phyloP scores from a whole-genome alignment of 1,140 invertebrate genomes.

The Arion vulgaris region DNA sequence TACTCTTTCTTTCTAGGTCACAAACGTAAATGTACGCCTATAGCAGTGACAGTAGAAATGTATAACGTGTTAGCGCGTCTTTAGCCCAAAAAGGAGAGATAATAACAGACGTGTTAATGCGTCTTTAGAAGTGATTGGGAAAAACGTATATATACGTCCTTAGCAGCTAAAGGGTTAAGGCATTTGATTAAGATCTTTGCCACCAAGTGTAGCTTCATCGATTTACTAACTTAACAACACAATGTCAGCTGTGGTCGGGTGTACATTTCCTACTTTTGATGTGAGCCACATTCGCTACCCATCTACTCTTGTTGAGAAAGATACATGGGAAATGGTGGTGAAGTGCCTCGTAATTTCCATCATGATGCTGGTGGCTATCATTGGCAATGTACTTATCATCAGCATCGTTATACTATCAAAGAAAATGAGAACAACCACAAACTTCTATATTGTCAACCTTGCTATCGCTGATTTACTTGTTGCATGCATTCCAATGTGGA shows the following conservation, averaged over 20 bases:
- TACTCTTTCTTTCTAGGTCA: too few relatives aligned
- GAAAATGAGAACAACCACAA: slow-evolving; percentile 78
- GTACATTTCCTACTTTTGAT: not conserved
- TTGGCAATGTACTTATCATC: slow-evolving; percentile 64
- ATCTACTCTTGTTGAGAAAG: not conserved
- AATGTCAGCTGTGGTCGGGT: not conserved
- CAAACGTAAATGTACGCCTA: too few relatives aligned
- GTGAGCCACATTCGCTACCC: slow-evolving; percentile 12
- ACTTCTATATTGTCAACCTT: slow-evolving; percentile 93
- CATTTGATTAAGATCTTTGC: too few relatives aligned
- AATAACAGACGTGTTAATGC: too few relatives aligned
- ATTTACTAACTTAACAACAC: too few relatives aligned
- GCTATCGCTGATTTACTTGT: slow-evolving; percentile 78
- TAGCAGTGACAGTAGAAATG: too few relatives aligned
- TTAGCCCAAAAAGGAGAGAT: too few relatives aligned
- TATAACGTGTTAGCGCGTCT: too few relatives aligned
- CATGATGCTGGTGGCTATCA: slow-evolving; percentile 59
- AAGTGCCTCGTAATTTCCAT: slow-evolving; percentile 54
- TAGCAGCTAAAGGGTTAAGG: too few relatives aligned
- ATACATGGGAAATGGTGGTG: slow-evolving; percentile 54
- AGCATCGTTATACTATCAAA: slow-evolving; percentile 57
- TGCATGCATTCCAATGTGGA: slow-evolving; percentile 71
- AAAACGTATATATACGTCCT: too few relatives aligned
- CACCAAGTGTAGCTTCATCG: too few relatives aligned
- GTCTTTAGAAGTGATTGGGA: too few relatives aligned